Conservation (phyloP, 2,797 vertebrate genomes). For the Coreius guichenoti region DNA sequence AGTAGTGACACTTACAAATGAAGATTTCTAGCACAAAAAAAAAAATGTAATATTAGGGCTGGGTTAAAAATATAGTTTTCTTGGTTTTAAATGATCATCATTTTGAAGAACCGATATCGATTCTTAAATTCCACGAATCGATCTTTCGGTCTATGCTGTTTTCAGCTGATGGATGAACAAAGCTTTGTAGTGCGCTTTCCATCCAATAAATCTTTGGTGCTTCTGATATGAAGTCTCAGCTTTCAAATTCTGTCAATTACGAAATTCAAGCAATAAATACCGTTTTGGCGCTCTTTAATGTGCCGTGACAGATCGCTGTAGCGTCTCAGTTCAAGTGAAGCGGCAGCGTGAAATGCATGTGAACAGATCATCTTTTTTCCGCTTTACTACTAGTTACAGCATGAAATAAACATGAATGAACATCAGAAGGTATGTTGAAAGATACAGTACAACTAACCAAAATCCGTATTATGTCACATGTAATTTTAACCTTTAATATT, state of each 20-base stretch:
- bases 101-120: neutral
- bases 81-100: neutral
- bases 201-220: neutral
- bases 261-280: neutral
- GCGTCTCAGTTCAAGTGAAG: neutral
- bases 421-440: neutral
- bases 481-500: neutral
- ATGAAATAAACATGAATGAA: neutral
- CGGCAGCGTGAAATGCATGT: neutral
- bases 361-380: neutral
- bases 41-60: neutral
- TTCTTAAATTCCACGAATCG: neutral
- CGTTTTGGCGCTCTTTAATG: neutral
- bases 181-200: neutral
- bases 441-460: neutral
- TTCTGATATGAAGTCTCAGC: neutral
- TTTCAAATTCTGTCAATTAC: neutral
- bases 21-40: neutral
- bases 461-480: neutral
- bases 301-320: neutral
- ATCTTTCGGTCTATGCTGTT: neutral
- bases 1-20: neutral
- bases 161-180: neutral
- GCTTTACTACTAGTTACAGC: neutral
- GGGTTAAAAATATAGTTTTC: neutral